Evolutionary conservation across 2,113 vertebrate genomes (phyloP).

Genomic region (Casuarius casuarius): DNA sequence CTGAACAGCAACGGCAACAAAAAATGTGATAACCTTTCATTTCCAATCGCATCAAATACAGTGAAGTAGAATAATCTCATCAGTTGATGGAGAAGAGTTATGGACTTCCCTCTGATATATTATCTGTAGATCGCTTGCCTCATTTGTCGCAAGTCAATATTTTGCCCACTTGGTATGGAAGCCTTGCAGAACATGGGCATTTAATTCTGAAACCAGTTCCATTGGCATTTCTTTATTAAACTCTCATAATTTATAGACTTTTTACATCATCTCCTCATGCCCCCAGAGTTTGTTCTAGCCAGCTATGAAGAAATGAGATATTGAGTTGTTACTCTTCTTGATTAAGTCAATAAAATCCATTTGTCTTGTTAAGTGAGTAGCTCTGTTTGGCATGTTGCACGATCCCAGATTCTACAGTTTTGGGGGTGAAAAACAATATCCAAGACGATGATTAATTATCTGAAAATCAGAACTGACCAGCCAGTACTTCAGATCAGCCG

Average conservation of each 20-base stretch:
- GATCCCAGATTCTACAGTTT: not conserved
- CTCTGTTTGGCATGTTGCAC: not conserved
- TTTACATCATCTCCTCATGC: not conserved
- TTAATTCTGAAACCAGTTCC: not conserved
- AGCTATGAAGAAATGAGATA: slow-evolving; percentile 34
- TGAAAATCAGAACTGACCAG: not conserved
- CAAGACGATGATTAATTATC: not conserved
- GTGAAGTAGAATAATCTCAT: not conserved
- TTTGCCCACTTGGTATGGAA: not conserved
- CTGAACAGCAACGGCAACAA: not conserved
- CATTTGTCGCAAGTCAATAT: not conserved
- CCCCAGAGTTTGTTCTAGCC: not conserved
- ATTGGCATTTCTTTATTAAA: slow-evolving; percentile 50
- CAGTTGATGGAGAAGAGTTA: not conserved
- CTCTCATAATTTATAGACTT: slow-evolving; percentile 42
- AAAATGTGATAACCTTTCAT: not conserved
- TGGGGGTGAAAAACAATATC: not conserved
- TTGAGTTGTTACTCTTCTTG: slow-evolving; percentile 33
- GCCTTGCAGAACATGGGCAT: not conserved
- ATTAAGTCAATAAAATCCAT: slow-evolving; percentile 54
- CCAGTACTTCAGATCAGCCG: not conserved
- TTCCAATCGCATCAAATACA: not conserved
- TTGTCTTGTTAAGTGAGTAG: slow-evolving; percentile 31
- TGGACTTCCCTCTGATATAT: not conserved
- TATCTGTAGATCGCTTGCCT: not conserved